Evolutionary conservation across 2,113 vertebrate species (phyloP), one percentile per base, ranked within the genome.

Genomic region (Sciurus niger): DNA sequence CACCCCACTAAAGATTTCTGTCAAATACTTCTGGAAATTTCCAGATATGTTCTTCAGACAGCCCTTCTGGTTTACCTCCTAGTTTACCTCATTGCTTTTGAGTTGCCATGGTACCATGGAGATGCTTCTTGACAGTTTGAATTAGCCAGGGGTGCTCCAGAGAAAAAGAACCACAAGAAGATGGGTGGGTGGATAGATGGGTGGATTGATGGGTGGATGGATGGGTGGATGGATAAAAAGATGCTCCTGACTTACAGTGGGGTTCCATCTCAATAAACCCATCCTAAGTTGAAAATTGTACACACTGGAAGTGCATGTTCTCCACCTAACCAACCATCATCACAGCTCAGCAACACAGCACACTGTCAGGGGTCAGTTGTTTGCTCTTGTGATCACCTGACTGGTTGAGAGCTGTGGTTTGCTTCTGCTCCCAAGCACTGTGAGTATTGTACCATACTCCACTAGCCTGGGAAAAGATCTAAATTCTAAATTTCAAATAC

Each of bases 21-120:
- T 84, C 37, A 74, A 53, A 79, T 60, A 73, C 84, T 93, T 88
- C 68, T 70, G 28, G n/a, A 93, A 76, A 58, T 68, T 68, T 85
- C 25, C 48, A 93, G 22, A 20, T 78, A 37, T 77, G 22, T 72
- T 83, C 24, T 76, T 83, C 43, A 94, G 70, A 67, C 24, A 93
- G 68, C 30, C 1, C 60, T 94, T 32, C 82, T n/a, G 24, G 10
- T 11, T 11, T 40, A 72, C 7, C 16, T 20, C 18, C 48, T 40
- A 40, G 40, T 40, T 40, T 40, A 40, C 40, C 40, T 8, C 32
- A 40, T 37, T 43, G 8, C 84, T n/a, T 89, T 48, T 79, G 18
- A 60, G 8, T 74, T 72, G 40, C 46, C 1, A 4, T 77, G 51
- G 40, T 73, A n/a, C 30, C 2, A 12, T 77, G 43, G 18, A 43